Conservation (phyloP, 2,797 vertebrate species). For the Schizothorax lantsangensis region DNA sequence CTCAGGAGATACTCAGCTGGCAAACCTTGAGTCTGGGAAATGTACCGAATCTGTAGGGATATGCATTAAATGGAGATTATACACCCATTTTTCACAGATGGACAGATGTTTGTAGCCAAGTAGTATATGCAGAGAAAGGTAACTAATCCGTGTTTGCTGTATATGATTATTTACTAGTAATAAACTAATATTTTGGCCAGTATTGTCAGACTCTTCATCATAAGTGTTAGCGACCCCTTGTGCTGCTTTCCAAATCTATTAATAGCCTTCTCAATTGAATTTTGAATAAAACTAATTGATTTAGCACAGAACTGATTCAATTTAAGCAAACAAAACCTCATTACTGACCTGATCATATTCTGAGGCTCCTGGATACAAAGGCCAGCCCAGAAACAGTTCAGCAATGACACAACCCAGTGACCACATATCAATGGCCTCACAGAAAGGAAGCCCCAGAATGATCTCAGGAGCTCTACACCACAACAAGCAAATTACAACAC, state of each 20-base stretch:
- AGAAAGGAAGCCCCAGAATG: constrained; percentile 95
- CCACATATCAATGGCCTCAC: constrained; percentile 99
- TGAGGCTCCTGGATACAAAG: constrained; percentile 95
- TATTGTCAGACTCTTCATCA: neutral
- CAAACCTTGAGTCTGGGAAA: constrained; percentile 98
- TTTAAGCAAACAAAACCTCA: neutral
- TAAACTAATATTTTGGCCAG: neutral
- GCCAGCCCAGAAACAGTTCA: constrained; percentile 97
- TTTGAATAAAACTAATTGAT: neutral
- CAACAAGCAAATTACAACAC: constrained; percentile 6
- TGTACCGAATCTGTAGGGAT: constrained; percentile 90
- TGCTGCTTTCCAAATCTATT: neutral
- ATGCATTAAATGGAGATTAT: neutral
- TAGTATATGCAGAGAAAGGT: neutral
- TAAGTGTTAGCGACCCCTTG: neutral
- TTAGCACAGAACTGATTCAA: neutral
- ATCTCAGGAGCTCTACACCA: constrained; percentile 93
- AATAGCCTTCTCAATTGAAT: neutral
- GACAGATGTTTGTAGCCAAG: neutral
- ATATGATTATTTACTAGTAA: neutral
- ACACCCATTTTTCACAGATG: neutral
- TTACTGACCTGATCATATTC: constrained; percentile 95
- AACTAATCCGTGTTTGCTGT: neutral
- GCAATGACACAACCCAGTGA: constrained; percentile 97
- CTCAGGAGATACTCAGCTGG: constrained; percentile 98